Percentiles rank a stretch among this genome's conserved stretches.
These are phyloP conservation scores for Ageneiosus marmoratus DNA, from an alignment of 2,113 vertebrate genomes.

Conservation along the genomic window DNA sequence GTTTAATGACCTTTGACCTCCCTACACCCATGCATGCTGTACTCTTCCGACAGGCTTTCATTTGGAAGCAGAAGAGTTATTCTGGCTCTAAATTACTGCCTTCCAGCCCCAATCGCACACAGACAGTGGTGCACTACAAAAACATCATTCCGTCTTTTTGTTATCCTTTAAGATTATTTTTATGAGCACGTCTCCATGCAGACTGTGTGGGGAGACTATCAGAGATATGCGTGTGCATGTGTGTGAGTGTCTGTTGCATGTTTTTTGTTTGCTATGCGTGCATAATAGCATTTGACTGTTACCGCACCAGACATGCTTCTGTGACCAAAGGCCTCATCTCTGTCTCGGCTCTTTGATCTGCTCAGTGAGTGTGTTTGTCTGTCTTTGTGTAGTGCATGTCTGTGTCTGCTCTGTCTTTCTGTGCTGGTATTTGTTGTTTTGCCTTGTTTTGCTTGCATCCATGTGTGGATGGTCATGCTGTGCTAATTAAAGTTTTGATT, in stretches of 20 bases:
- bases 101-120: constrained; percentile 5
- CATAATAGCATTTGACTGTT: constrained; percentile 41
- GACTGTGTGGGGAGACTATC: constrained; percentile 19
- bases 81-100: constrained; percentile 41
- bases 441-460: neutral
- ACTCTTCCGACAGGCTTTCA: constrained; percentile 30
- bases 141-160: neutral
- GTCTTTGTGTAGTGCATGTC: constrained; percentile 10
- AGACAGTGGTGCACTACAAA: constrained; percentile 7
- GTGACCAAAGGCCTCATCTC: constrained; percentile 41
- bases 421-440: constrained; percentile 16
- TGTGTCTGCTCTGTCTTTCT: constrained; percentile 16
- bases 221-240: constrained; percentile 16
- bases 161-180: constrained; percentile 12
- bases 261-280: constrained; percentile 33
- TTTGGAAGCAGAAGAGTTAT: constrained; percentile 41
- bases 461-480: neutral
- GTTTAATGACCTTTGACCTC: constrained; percentile 32
- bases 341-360: constrained; percentile 37
- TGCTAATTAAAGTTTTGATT: neutral
- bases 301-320: constrained; percentile 43
- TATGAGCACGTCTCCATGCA: constrained; percentile 2
- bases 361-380: constrained; percentile 15
- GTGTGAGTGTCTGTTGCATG: constrained; percentile 17
- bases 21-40: constrained; percentile 33